Base-by-base conservation (phyloP, 2,113 vertebrate species). In the Ailuropoda melanoleuca region DNA sequence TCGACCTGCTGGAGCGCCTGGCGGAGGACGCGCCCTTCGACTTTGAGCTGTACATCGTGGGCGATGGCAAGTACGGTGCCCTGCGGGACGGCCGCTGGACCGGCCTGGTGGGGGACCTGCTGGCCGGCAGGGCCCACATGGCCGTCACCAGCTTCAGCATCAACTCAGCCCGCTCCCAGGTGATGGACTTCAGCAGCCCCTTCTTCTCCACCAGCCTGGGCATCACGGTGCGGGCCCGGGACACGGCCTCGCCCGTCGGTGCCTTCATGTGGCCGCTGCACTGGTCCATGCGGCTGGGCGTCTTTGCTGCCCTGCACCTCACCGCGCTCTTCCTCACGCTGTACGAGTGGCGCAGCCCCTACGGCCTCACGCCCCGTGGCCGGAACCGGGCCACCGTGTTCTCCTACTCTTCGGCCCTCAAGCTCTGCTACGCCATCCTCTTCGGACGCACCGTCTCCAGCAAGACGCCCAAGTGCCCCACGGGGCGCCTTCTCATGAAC, bases 141-240 rank as follows among this genome's bases (percentile, higher is more conserved):
- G 99, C 99, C 0, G 99, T 99, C 97, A 99, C 99, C 92, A 99
- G 99, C 93, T 99, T 99, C 98, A 99, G 99, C 97, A 99, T 99
- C 98, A 99, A 99, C 98, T 99, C 99, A 0, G 99, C 99, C 0
- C 98, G 99, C 91, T 99, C 99, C 93, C 99, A 99, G 96, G 99
- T 99, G 97, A 99, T 99, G 1, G 99, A 99, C 97, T 99, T 99
- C 99, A 99, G 99, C 96, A 99, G 99, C 93, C 99, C 99, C 77
- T 99, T 99, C 98, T 99, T 99, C 98, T 99, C 99, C 98, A 99
- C 99, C 98, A 99, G 99, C 98, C 98, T 99, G 98, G 99, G 99
- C 96, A 99, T 99, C 98, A 98, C 99, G 98, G 99, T 99, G 96
- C 99, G 99, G 31, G 99, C 99, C 31, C 99, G 98, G 43, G 99